Conservation (phyloP, 92 coral and sea anemone genomes). For the Umimayanthus kanabou region DNA sequence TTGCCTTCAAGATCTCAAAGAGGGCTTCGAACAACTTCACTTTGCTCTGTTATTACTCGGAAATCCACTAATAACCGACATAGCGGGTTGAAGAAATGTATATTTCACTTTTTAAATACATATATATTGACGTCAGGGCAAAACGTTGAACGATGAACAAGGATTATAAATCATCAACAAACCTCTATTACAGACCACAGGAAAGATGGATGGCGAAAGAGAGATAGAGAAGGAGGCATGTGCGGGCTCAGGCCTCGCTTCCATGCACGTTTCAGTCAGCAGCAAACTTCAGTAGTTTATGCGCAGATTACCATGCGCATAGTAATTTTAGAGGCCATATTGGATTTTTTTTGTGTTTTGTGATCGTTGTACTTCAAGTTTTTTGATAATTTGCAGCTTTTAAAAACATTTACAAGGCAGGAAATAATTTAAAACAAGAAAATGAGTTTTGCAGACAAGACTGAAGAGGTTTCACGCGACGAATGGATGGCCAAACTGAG, state of each 20-base stretch:
- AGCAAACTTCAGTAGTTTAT: background rate
- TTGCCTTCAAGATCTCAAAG: background rate
- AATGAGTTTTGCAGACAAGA: conserved; percentile 91
- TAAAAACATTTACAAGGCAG: background rate
- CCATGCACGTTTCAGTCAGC: conserved; percentile 34
- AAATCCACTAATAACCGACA: background rate
- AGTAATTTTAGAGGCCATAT: conserved; percentile 49
- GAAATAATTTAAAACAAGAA: conserved; percentile 23
- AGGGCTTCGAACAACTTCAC: background rate
- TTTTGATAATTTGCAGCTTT: background rate
- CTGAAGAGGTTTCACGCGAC: conserved; percentile 84
- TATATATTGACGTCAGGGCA: background rate
- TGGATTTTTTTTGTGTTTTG: conserved; percentile 34
- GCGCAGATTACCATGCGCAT: background rate
- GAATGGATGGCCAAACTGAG: conserved; percentile 95
- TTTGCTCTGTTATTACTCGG: background rate
- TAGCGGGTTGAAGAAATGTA: background rate
- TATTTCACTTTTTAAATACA: background rate
- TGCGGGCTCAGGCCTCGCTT: conserved; percentile 56
- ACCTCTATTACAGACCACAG: conserved; percentile 13
- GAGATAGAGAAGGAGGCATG: conserved; percentile 44
- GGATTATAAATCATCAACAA: conserved; percentile 16
- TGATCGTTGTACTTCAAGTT: background rate
- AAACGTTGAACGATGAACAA: conserved; percentile 2
- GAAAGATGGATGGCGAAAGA: conserved; percentile 51